Evolutionary conservation across 1,140 invertebrate species (phyloP).

Genomic region (Lepidurus apus): DNA sequence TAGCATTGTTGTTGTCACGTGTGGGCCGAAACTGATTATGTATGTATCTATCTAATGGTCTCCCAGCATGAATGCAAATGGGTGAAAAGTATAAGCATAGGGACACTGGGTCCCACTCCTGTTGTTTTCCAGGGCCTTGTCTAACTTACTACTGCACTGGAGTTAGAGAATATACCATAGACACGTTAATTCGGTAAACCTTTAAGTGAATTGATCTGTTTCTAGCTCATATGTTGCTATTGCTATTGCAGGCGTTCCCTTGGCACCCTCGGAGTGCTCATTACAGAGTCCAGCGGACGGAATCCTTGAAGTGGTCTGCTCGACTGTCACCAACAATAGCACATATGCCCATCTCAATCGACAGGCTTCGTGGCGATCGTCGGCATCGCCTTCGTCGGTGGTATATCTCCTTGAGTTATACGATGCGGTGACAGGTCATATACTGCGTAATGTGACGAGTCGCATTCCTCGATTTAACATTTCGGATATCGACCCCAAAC

Average conservation of each 20-base stretch:
- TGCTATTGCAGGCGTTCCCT: constrained; percentile 23
- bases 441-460: constrained; percentile 32
- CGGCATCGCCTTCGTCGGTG: neutral
- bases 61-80: neutral
- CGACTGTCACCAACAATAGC: constrained; percentile 1
- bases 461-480: constrained; percentile 27
- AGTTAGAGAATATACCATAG: neutral
- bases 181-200: neutral
- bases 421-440: constrained; percentile 28
- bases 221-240: neutral
- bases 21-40: neutral
- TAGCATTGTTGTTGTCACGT: neutral
- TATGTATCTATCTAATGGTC: neutral
- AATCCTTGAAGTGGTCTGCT: constrained; percentile 23
- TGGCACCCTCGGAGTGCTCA: constrained; percentile 26
- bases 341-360: neutral
- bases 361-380: neutral
- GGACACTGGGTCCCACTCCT: neutral
- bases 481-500: constrained; percentile 29
- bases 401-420: constrained; percentile 30
- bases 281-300: constrained; percentile 28
- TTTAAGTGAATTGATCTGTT: neutral
- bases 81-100: neutral
- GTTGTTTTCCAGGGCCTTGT: neutral
- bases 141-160: neutral